Base-by-base conservation (phyloP, 1,140 invertebrate species). In the Alviniconcha marisindica region DNA sequence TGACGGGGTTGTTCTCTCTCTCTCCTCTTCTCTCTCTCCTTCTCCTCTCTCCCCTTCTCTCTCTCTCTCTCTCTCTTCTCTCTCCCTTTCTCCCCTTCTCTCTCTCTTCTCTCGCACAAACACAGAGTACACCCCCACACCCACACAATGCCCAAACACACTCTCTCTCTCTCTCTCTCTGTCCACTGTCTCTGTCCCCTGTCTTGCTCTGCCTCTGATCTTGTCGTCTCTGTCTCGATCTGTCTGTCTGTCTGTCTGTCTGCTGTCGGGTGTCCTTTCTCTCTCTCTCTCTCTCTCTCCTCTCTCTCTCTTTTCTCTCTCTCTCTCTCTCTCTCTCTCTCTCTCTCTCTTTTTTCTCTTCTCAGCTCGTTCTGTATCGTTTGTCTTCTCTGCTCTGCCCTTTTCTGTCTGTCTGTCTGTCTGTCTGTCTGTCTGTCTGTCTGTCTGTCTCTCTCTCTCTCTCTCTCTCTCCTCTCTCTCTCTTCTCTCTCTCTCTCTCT, bases 21-120 rank as follows among this genome's bases (percentile, higher is more conserved):
- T 60, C 56, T n/a, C 56, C 24, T 28, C 5, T 60, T n/a, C 56
- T 14, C 24, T 60, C 56, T 60, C 56, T n/a, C 56, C n/a, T 24
- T 14, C 56, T 60, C n/a, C 56, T 60, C 56, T n/a, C 56, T 60
- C 56, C n/a, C 48, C n/a, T 5, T 60, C 56, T 60, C 56, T 60
- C 56, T 10, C 24, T n/a, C 56, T 60, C 56, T 51, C 56, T 60
- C 10, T 60, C 10, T 60, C 56, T 48, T 24, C 56, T 60, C n/a
- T 24, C 24, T n/a, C n/a, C 24, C 10, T 60, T 10, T 60, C 15
- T 60, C 56, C n/a, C 56, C n/a, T 60, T 24, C 56, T 28, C 4
- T 60, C 7, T 60, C n/a, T 60, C 56, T 24, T 60, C 56, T n/a
- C 56, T 51, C 48, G 48, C 48, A 51, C n/a, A n/a, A n/a, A n/a